A percentile compares a stretch with the other conserved stretches of the same genome.
phyloP scores from a whole-genome alignment of 2,888 invertebrate genomes.

The Cheilosia urbana region DNA sequence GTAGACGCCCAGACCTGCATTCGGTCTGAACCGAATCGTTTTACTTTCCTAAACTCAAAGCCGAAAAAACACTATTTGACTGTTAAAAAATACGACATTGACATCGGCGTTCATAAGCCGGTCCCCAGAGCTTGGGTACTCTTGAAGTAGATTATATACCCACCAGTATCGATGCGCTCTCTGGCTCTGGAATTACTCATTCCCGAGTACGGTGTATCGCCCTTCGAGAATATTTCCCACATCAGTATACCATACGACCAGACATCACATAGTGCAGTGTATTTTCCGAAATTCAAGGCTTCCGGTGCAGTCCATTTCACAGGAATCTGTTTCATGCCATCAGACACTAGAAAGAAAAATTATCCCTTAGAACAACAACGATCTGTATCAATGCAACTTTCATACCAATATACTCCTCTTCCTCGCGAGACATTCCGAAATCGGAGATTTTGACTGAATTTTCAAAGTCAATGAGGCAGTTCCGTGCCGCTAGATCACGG shows the following conservation, averaged over 20 bases:
- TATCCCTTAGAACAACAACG: background rate
- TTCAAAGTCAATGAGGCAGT: constrained; percentile 91
- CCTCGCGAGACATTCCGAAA: constrained; percentile 98
- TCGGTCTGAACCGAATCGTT: no score
- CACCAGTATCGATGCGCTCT: constrained; percentile 96
- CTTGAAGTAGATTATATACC: background rate
- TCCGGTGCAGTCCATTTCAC: constrained; percentile 99
- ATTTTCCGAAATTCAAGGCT: constrained; percentile 97
- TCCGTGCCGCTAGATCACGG: constrained; percentile 96
- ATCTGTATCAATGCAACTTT: background rate
- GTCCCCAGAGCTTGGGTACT: no score
- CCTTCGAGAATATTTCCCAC: constrained; percentile 98
- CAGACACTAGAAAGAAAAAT: constrained; percentile 88
- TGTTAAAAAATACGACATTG: no score
- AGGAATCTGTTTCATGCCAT: constrained; percentile 99
- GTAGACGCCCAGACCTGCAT: no score
- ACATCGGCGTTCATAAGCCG: no score
- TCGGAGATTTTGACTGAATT: constrained; percentile 98
- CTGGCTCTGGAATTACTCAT: constrained; percentile 96
- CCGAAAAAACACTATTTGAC: no score
- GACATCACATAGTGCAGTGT: constrained; percentile 97
- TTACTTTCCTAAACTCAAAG: no score
- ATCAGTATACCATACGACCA: constrained; percentile 98
- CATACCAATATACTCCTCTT: constrained; percentile 93
- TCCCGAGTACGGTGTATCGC: constrained; percentile 96